Base-by-base conservation (phyloP, 2,888 invertebrate genomes). In the Elmis aenea region DNA sequence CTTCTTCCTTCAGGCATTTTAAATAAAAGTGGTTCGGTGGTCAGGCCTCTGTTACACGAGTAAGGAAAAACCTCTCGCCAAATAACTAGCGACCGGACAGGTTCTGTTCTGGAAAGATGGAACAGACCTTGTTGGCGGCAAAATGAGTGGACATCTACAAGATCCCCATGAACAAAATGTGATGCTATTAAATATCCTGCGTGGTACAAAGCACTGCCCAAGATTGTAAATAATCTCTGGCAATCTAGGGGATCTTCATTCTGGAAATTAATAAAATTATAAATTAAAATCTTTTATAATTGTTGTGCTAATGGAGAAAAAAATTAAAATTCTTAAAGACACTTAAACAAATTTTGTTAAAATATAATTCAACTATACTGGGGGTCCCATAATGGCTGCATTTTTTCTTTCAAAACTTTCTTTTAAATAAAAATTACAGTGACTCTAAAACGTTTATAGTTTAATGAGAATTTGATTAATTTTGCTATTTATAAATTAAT, bases 191-290 rank as follows among this genome's bases (percentile, higher is more conserved):
- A 68, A 61, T 83, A 84, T 9, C 83, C 83, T 52, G 79, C 70
- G 47, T 70, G 74, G 48, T 71, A 75, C 3, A 74, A 50, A 2
- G 69, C 69, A 45, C 73, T 73, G 8, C 75, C 76, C 26, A 72
- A 61, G 22, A 76, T 70, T 18, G 74, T 74, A 45, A 75, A 74
- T 42, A 84, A 65, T 48, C 87, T 72, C 70, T 85, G 83, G 55
- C 83, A 83, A 52, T 81, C 80, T 58, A 83, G 76, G 9, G 82
- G 76, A 55, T 83, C 86, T 60, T 87, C 86, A 54, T 83, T 86
- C 81, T 84, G 62, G 26, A 72, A 14, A 34, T 15, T 24, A 31
- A 22, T 32, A 23, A 13, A 26, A 34, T 29, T 29, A 16, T 27
- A 28, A 21, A 26, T 25, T 13, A 25, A 36, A 14, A 4, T n/a